A percentile compares a stretch with the other conserved stretches of the same genome.
Evolutionary conservation across 2,888 invertebrate species (phyloP).

Genomic region (Lydus trimaculatus): DNA sequence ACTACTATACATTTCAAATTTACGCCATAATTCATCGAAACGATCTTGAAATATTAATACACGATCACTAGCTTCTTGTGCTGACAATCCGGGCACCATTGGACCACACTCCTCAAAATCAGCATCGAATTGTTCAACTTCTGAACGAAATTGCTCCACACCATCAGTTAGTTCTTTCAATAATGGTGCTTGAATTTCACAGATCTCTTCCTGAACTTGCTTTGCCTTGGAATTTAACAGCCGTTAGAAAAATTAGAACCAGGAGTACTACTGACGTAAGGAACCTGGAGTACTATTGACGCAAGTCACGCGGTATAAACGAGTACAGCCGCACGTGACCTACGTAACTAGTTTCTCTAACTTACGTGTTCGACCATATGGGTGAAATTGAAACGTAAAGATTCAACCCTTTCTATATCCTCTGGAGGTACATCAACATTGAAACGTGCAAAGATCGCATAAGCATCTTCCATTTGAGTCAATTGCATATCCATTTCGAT

Average conservation of each 20-base stretch:
- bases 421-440: conserved; percentile 76
- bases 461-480: conserved; percentile 81
- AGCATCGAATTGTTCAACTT: conserved; percentile 72
- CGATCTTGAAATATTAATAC: conserved; percentile 78
- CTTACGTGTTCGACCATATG: conserved; percentile 77
- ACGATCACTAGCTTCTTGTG: conserved; percentile 86
- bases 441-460: conserved; percentile 72
- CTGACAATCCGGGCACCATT: conserved; percentile 82
- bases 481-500: conserved; percentile 82
- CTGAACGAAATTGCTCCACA: conserved; percentile 69
- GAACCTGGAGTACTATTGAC: too few relatives aligned
- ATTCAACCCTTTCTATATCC: conserved; percentile 81
- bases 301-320: too few relatives aligned
- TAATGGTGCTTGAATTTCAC: conserved; percentile 78
- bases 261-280: too few relatives aligned
- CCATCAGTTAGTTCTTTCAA: conserved; percentile 76
- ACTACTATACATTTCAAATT: conserved; percentile 78
- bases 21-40: conserved; percentile 84
- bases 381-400: conserved; percentile 78
- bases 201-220: conserved; percentile 73
- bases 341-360: conserved; percentile 28
- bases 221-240: conserved; percentile 65
- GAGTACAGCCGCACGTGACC: too few relatives aligned
- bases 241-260: too few relatives aligned
- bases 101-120: conserved; percentile 84